Base-by-base conservation (phyloP, 2,113 vertebrate genomes). In the Chaetops frenatus region DNA sequence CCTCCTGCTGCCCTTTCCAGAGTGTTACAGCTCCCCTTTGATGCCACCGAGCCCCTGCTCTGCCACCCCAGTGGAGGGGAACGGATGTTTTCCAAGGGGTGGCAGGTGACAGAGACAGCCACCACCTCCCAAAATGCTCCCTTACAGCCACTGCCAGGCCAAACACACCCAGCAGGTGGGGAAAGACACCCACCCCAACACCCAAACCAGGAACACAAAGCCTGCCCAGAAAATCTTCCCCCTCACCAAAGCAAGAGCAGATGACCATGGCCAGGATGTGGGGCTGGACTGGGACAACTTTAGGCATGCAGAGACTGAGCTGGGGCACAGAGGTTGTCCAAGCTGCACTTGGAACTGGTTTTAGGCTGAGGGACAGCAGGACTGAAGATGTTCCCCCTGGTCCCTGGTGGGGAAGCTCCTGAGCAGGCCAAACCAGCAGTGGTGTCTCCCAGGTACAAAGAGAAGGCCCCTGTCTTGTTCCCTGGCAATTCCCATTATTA, bases 161-260 rank as follows among this genome's bases (percentile, higher is more conserved):
- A 69, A 65, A 35, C 40, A 15, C 27, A 31, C 6, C 11, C 1
- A 2, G 16, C 19, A 3, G 45, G 1, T 7, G 45, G 35, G 12
- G 33, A n/a, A n/a, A 1, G 6, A 62, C 13, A 36, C 21, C 50
- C 62, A 53, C 31, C 45, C 47, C 40, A 44, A 8, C 3, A 11
- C 13, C 18, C 53, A n/a, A 88, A 17, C 47, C 53, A 48, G 0
- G 0, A 25, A 54, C 0, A 5, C 69, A 31, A 20, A 56, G 20
- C 11, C 67, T 7, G 13, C 38, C 28, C 35, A 19, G 36, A 19
- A 23, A 20, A 25, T 2, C 47, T 33, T 42, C 21, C 20, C 9
- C 21, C 22, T n/a, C n/a, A 2, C 22, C 29, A 57, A 64, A 61
- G 25, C 2, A 3, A 35, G 53, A 58, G 57, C 31, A 48, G 42